These are phyloP conservation scores for Catamblyrhynchus diadema DNA, from an alignment of 2,797 vertebrate species.

Conservation along the genomic window DNA sequence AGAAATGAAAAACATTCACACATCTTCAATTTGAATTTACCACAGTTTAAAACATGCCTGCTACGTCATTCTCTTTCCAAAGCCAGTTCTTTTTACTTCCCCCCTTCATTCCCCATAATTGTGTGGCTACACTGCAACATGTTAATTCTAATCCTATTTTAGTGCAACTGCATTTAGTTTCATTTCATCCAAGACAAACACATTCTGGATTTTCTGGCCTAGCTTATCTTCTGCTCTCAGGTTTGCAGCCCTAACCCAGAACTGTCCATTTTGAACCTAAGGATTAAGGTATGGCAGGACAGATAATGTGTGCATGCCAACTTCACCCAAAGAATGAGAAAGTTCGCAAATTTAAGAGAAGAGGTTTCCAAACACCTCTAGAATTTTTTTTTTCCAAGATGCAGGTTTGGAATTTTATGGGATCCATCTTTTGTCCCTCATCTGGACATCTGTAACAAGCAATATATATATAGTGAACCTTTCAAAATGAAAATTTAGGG, in stretches of 20 bases:
- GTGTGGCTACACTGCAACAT: not conserved
- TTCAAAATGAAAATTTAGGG: not conserved
- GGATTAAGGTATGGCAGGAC: not conserved
- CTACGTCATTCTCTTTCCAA: not conserved
- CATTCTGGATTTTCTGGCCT: not conserved
- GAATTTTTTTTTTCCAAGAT: not conserved
- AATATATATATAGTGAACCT: not conserved
- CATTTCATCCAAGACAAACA: not conserved
- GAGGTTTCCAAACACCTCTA: not conserved
- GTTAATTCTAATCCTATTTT: not conserved
- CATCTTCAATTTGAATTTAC: not conserved
- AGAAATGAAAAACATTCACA: not conserved
- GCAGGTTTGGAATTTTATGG: not conserved
- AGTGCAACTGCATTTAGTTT: not conserved
- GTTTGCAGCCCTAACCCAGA: not conserved
- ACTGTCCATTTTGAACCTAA: not conserved
- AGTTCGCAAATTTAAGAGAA: not conserved
- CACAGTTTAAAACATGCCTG: not conserved
- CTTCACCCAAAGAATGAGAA: rapidly evolving
- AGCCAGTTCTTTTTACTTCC: not conserved
- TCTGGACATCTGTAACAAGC: not conserved
- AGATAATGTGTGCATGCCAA: rapidly evolving
- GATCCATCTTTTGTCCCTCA: not conserved
- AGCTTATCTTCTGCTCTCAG: not conserved
- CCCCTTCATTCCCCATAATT: not conserved